Conservation (phyloP, 92 coral and sea anemone genomes). For the Umimayanthus kanabou region DNA sequence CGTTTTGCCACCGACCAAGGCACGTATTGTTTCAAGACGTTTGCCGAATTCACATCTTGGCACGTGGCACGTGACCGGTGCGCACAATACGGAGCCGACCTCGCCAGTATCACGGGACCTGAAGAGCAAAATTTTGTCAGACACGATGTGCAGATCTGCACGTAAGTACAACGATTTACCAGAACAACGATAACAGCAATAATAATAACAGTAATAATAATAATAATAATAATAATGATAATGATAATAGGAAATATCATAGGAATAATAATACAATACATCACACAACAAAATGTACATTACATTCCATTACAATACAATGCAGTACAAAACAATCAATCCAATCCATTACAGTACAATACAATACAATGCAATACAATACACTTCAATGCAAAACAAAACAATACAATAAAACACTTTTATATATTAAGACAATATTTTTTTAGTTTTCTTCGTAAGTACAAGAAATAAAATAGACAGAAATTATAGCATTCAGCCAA, state of each 20-base stretch:
- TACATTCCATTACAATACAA: no score
- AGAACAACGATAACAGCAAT: neutral
- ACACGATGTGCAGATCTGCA: conserved; percentile 83
- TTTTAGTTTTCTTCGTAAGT: no score
- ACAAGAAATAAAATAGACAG: no score
- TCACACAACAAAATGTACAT: no score
- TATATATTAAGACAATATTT: no score
- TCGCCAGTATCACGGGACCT: conserved; percentile 70
- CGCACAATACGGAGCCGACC: conserved; percentile 87
- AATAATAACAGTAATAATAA: neutral
- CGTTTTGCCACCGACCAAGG: conserved; percentile 86
- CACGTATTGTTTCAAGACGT: conserved; percentile 76
- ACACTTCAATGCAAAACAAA: no score
- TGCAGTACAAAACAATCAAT: no score
- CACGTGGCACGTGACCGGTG: conserved; percentile 93
- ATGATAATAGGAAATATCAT: neutral
- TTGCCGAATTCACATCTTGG: conserved; percentile 85
- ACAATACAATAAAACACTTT: no score
- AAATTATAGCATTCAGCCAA: no score
- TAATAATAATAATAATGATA: neutral
- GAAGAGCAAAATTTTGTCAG: conserved; percentile 84
- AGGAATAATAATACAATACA: no score
- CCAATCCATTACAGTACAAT: no score
- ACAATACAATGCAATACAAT: no score
- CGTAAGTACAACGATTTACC: conserved; percentile 53